Base-by-base conservation (phyloP, 30 jellyfish, hydroid and myxozoan genomes). In the Hydractinia echinata region DNA sequence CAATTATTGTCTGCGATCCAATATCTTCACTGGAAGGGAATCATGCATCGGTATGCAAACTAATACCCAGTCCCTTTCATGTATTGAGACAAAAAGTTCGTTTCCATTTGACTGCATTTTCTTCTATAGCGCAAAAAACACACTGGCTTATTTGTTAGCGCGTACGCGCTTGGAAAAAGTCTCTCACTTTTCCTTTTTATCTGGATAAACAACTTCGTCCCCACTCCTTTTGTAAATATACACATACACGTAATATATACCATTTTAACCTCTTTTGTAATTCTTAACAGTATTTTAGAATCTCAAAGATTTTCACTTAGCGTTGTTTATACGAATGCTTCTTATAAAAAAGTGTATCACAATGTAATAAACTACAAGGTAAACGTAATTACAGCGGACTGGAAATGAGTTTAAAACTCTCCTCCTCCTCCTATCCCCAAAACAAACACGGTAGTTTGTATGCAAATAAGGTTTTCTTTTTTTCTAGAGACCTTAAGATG, bases 401-500 rank as follows among this genome's bases (percentile, higher is more conserved):
- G 6, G 54, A 14, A n/a, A 49, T 30, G 86, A 8, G 11, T 11
- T 51, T 10, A n/a, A 5, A 13, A 53, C 19, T 76, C 18, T 51
- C 7, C n/a, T 71, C 10, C 16, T 15, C 9, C 54, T 15, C 52
- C 19, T 50, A 18, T 55, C n/a, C n/a, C n/a, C n/a, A n/a, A n/a
- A n/a, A n/a, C n/a, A n/a, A n/a, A n/a, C n/a, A n/a, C n/a, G n/a
- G n/a, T n/a, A n/a, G n/a, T n/a, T n/a, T n/a, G n/a, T n/a, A n/a
- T n/a, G n/a, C n/a, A n/a, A n/a, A n/a, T n/a, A n/a, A n/a, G n/a
- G n/a, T n/a, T n/a, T n/a, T n/a, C n/a, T n/a, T 74, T 4, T 51
- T 18, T 82, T 76, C 19, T 52, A 88, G 96, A 73, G 96, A 88
- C 67, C 66, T 88, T 81, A 88, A 88, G 72, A 83, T 83, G 89